A percentile compares a stretch with the other conserved stretches of the same genome.
phyloP scores from a whole-genome alignment of 2,797 vertebrate genomes.

The Eospalax fontanierii region DNA sequence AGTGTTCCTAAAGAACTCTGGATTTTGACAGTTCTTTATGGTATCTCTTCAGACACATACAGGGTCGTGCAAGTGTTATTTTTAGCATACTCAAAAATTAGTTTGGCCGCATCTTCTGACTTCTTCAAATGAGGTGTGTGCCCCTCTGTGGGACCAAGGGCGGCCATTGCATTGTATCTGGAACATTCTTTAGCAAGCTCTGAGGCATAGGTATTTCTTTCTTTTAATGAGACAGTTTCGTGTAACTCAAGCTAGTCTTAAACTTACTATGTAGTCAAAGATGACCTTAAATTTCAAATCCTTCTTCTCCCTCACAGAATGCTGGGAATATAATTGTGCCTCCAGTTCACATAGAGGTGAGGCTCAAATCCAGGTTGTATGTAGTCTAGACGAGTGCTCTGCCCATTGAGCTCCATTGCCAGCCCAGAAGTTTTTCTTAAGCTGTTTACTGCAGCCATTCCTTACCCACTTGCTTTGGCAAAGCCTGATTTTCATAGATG shows the following conservation, averaged over 20 bases:
- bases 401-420: no score
- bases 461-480: not conserved
- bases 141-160: rapidly evolving
- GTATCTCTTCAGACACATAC: not conserved
- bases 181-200: not conserved
- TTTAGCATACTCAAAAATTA: not conserved
- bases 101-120: not conserved
- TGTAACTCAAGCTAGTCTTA: no score
- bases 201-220: not conserved
- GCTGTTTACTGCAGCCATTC: rapidly evolving
- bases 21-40: not conserved
- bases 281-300: no score
- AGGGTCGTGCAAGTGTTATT: not conserved
- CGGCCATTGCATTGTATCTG: rapidly evolving
- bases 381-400: no score
- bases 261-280: no score
- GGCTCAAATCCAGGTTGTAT: no score
- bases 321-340: no score
- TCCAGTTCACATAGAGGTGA: no score
- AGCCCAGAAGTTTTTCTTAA: no score
- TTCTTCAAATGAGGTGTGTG: not conserved
- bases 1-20: not conserved
- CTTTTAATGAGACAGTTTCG: no score
- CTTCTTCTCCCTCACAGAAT: no score
- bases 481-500: not conserved